Base-by-base conservation (phyloP, 2,113 vertebrate species). In the Crotalus tigris region DNA sequence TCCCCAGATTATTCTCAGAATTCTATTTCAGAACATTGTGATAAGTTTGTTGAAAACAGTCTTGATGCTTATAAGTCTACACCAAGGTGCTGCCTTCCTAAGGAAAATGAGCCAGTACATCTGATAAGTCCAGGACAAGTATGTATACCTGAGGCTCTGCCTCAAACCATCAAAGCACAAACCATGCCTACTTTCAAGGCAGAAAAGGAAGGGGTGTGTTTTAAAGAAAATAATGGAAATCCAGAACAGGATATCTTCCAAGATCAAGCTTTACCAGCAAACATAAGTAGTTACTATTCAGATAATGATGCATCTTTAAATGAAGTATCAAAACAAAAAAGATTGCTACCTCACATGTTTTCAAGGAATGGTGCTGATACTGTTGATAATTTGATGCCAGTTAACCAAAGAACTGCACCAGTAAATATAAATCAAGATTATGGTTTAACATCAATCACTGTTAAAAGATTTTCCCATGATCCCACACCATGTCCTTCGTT, bases 311-410 rank as follows among this genome's bases (percentile, higher is more conserved):
- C 23, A 10, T 90, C 61, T 69, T 92, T 96, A 93, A 94, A 81
- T 89, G 92, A 96, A 92, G 59, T 96, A 93, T 92, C 95, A 91
- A 91, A 58, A 95, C 93, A 95, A 95, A 96, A 92, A 13, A 91
- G 96, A 39, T 95, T 95, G 92, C 0, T 95, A 51, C 95, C 96
- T 95, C 96, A 95, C 33, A 96, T 93, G 90, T 97, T 96, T 96
- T 94, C 85, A 92, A 59, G n/a, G 92, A 95, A 69, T 75, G 94
- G 53, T 59, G 33, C 19, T 5, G 54, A 94, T 92, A 23, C 85
- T 55, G 10, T 44, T 33, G 75, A 33, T 92, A 39, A 92, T 3
- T 87, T 88, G 64, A 58, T 91, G 3, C 49, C 2, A 75, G 55
- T 5, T 75, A 91, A 95, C 89, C 93, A 95, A 89, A 93, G 93